Evolutionary conservation across 1,140 invertebrate species (phyloP).

Genomic region (Diabrotica virgifera): DNA sequence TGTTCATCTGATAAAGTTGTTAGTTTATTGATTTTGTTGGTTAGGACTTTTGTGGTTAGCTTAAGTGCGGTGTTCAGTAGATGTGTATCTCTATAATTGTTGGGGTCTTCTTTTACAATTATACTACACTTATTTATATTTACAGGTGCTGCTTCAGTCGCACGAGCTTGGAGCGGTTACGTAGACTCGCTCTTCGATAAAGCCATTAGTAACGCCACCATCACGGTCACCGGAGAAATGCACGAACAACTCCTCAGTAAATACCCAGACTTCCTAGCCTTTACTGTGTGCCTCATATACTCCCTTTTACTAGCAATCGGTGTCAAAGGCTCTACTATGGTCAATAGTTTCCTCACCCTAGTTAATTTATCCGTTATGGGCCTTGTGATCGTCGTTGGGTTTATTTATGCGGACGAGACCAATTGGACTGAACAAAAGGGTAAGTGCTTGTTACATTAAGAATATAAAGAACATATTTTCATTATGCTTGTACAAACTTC

Average conservation of each 20-base stretch:
- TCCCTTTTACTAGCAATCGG: conserved; percentile 71
- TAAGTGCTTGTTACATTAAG: not conserved
- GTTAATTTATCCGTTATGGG: conserved; percentile 74
- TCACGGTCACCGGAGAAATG: conserved; percentile 66
- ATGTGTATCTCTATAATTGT: no score
- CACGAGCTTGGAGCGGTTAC: conserved; percentile 90
- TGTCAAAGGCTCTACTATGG: conserved; percentile 81
- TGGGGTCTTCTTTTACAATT: not conserved
- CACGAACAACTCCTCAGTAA: conserved; percentile 67
- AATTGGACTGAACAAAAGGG: conserved; percentile 74
- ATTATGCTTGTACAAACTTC: no score
- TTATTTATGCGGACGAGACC: conserved; percentile 71
- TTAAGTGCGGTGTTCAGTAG: no score
- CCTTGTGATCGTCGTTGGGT: conserved; percentile 72
- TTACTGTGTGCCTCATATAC: conserved; percentile 69
- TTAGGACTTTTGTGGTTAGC: no score
- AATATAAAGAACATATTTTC: no score
- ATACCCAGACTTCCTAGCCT: conserved; percentile 81
- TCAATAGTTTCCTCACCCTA: conserved; percentile 78
- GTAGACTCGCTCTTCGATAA: conserved; percentile 80
- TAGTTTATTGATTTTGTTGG: no score
- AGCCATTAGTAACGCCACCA: conserved; percentile 77
- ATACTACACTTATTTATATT: not conserved
- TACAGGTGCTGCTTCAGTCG: conserved; percentile 81
- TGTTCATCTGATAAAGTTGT: no score